Evolutionary conservation across 2,797 vertebrate genomes (phyloP).

Genomic region (Helicolenus hilgendorfi): DNA sequence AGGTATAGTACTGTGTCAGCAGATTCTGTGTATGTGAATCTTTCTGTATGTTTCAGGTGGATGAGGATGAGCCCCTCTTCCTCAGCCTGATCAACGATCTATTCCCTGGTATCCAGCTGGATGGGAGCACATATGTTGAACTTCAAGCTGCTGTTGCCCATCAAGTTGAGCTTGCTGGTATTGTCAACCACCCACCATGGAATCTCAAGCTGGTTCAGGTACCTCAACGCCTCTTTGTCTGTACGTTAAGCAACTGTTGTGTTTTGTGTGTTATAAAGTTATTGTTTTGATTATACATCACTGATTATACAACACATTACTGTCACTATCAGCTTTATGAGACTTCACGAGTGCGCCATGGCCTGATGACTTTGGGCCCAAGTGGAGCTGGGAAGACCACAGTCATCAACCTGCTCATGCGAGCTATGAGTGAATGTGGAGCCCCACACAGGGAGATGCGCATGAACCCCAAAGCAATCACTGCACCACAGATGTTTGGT

Average conservation of each 20-base stretch:
- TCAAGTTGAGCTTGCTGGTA: conserved; percentile 92
- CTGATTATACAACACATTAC: background rate
- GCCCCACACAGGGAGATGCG: conserved; percentile 95
- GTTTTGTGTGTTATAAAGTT: background rate
- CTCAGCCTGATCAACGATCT: conserved; percentile 95
- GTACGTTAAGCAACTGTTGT: background rate
- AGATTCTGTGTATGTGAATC: background rate
- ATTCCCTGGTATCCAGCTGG: conserved; percentile 94
- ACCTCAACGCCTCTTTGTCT: background rate
- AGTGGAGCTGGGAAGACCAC: conserved; percentile 95
- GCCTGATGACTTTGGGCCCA: conserved; percentile 95
- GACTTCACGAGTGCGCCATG: conserved; percentile 92
- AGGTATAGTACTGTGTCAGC: background rate
- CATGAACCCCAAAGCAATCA: conserved; percentile 98
- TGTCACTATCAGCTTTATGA: conserved; percentile 89
- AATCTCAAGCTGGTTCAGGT: conserved; percentile 91
- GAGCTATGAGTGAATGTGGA: conserved; percentile 93
- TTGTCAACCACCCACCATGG: conserved; percentile 95
- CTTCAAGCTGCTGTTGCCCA: conserved; percentile 92
- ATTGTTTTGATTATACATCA: background rate
- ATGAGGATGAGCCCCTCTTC: conserved; percentile 96
- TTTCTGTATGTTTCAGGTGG: conserved; percentile 88
- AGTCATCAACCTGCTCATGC: conserved; percentile 94
- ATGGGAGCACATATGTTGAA: conserved; percentile 92
- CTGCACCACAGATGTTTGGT: conserved; percentile 96